Conservation (phyloP, 64 coral and sea anemone species). For the Montipora cactus region DNA sequence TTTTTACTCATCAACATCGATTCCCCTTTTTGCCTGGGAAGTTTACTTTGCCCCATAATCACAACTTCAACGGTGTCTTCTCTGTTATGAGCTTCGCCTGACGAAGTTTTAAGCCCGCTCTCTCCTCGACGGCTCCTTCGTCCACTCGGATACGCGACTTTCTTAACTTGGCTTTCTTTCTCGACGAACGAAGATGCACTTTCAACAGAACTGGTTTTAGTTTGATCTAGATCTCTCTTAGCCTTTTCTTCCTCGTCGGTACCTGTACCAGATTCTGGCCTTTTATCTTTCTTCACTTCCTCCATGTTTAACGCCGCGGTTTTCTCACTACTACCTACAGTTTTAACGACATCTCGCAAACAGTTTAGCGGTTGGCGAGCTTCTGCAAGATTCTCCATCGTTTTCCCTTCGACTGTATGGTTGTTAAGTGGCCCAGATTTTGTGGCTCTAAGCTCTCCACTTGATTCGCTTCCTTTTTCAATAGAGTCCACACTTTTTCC, state of each 20-base stretch:
- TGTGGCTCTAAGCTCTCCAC: neutral
- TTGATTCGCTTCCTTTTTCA: neutral
- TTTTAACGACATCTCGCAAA: constrained; percentile 6
- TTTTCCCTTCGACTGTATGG: neutral
- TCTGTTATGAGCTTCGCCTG: neutral
- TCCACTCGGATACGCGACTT: neutral
- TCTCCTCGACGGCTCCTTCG: constrained; percentile 3
- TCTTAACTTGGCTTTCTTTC: neutral
- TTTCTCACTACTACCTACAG: neutral
- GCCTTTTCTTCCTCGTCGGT: neutral
- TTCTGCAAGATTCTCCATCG: constrained; percentile 5
- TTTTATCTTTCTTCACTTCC: neutral
- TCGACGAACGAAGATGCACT: neutral
- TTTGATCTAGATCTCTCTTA: neutral
- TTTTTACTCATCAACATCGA: constrained; percentile 10
- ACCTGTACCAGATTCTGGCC: neutral
- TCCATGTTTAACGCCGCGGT: neutral
- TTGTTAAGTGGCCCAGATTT: neutral
- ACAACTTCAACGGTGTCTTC: neutral
- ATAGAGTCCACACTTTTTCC: neutral
- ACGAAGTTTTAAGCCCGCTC: neutral
- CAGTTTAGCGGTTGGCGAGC: constrained; percentile 6
- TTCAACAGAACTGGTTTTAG: neutral
- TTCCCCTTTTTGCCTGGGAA: constrained; percentile 25
- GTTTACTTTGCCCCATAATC: neutral